Evolutionary conservation across 2,888 invertebrate species (phyloP).

Genomic region (Pristionchus mayeri): DNA sequence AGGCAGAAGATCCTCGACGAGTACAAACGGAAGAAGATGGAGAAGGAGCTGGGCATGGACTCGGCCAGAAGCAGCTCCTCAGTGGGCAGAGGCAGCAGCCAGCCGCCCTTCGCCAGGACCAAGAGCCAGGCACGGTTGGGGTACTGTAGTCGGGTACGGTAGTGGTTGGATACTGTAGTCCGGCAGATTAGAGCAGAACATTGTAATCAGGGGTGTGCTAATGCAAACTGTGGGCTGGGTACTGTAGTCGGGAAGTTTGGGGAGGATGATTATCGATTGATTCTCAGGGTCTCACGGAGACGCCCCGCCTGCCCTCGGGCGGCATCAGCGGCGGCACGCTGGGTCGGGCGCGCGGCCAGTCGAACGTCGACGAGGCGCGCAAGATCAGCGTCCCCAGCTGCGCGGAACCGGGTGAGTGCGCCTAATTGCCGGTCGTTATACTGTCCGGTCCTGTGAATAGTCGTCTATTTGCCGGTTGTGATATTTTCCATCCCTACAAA

Average conservation of each 20-base stretch:
- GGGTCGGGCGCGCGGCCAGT: slow-evolving; percentile 26
- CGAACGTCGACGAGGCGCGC: slow-evolving; percentile 24
- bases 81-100: slow-evolving; percentile 54
- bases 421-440: no score
- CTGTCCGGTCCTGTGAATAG: no score
- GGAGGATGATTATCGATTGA: no score
- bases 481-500: no score
- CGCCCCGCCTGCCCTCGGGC: background rate
- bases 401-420: slow-evolving; percentile 60
- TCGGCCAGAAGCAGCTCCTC: slow-evolving; percentile 50
- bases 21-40: slow-evolving; percentile 73
- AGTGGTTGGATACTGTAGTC: slow-evolving; percentile 47
- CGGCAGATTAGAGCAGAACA: background rate
- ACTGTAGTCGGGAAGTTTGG: no score
- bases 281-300: slow-evolving; percentile 42
- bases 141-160: background rate
- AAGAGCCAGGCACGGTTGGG: slow-evolving; percentile 67
- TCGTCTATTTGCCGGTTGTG: no score
- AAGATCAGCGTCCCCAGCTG: slow-evolving; percentile 57
- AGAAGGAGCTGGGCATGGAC: slow-evolving; percentile 69
- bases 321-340: slow-evolving; percentile 6
- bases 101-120: slow-evolving; percentile 73
- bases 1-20: slow-evolving; percentile 74
- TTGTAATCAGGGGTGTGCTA: background rate
- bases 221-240: no score